Evolutionary conservation across 2,888 invertebrate genomes (phyloP).

Genomic region (Pegoplata infirma): DNA sequence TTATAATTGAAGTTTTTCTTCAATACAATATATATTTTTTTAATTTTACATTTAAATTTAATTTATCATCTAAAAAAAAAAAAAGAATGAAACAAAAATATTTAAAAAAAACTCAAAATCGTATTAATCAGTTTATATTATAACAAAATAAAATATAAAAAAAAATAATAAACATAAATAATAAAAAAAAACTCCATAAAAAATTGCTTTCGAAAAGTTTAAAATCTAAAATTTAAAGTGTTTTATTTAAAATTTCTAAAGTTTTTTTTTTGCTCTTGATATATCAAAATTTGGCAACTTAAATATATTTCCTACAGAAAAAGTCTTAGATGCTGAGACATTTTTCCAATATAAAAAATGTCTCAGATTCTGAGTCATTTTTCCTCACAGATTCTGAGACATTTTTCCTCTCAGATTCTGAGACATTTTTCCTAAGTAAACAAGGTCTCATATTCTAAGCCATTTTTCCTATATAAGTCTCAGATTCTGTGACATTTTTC

Average conservation of each 20-base stretch:
- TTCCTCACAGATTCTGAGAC: no score
- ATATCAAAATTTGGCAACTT: no score
- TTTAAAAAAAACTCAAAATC: constrained; percentile 7
- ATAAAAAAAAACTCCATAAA: constrained; percentile 29
- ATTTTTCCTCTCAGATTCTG: no score
- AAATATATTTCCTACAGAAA: no score
- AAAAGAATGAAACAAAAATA: constrained; percentile 14
- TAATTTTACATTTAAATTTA: constrained; percentile 18
- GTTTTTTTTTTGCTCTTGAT: no score
- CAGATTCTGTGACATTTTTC: no score
- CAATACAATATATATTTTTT: constrained; percentile 10
- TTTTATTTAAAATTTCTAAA: constrained; percentile 44
- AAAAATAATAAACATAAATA: constrained; percentile 36
- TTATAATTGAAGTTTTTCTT: constrained; percentile 25
- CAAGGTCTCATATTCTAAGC: no score
- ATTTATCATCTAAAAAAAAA: constrained; percentile 11
- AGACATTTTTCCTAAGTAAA: no score
- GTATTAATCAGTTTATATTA: not conserved
- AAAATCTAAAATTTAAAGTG: constrained; percentile 32
- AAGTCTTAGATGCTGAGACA: no score
- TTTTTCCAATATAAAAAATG: no score
- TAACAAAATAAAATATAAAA: constrained; percentile 30
- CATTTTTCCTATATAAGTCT: no score
- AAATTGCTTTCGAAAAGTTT: constrained; percentile 56
- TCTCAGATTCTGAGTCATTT: no score